These are phyloP conservation scores for Spilosoma lubricipeda DNA, from an alignment of 2,888 invertebrate genomes.

Conservation along the genomic window DNA sequence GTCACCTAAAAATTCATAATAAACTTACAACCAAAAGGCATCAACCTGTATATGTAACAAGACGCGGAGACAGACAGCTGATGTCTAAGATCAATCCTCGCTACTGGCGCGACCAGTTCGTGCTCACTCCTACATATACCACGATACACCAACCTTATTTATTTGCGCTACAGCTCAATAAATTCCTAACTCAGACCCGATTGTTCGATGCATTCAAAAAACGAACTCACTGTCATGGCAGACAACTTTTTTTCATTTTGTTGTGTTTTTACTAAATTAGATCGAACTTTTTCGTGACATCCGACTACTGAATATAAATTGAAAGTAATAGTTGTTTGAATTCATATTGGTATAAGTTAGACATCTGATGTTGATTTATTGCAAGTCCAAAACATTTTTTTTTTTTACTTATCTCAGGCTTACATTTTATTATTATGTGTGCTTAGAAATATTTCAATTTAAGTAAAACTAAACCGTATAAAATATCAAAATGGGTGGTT, in stretches of 20 bases:
- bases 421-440: neutral
- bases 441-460: neutral
- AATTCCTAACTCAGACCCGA: constrained; percentile 78
- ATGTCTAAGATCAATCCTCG: constrained; percentile 80
- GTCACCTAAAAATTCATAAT: neutral
- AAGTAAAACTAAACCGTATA: neutral
- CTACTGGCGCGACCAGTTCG: constrained; percentile 69
- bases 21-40: constrained; percentile 18
- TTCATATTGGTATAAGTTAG: constrained; percentile 38
- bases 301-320: constrained; percentile 47
- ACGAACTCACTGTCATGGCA: constrained; percentile 63
- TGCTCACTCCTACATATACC: constrained; percentile 63
- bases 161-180: constrained; percentile 81
- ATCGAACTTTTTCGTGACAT: constrained; percentile 58
- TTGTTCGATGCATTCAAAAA: constrained; percentile 75
- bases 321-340: constrained; percentile 40
- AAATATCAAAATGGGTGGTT: neutral
- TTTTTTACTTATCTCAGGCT: constrained; percentile 5
- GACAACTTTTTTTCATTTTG: constrained; percentile 49
- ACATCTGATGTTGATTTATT: constrained; percentile 39
- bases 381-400: constrained; percentile 12
- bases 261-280: constrained; percentile 62
- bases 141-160: constrained; percentile 64
- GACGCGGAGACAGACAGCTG: constrained; percentile 77
- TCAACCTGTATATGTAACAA: constrained; percentile 58